Evolutionary conservation across 2,113 vertebrate genomes (phyloP).

Genomic region (Cranoglanis bouderius): DNA sequence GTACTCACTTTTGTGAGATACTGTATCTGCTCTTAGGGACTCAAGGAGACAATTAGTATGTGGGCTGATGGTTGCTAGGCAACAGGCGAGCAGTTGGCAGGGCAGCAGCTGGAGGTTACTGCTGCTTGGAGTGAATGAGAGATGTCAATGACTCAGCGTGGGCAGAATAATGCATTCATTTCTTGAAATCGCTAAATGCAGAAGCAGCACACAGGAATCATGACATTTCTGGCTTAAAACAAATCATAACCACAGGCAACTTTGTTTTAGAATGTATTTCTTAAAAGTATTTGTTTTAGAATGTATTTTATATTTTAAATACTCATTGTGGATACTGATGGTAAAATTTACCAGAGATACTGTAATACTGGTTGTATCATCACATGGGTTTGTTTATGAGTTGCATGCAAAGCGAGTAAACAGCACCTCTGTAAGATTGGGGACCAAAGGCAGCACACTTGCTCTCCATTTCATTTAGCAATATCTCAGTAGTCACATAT

Average conservation of each 20-base stretch:
- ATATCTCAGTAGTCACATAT: not conserved
- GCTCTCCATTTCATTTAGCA: not conserved
- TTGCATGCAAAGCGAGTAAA: not conserved
- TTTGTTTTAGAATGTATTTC: not conserved
- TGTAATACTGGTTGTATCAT: not conserved
- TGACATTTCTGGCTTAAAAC: not conserved
- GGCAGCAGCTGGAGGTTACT: conserved; percentile 51
- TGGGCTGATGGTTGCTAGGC: conserved; percentile 64
- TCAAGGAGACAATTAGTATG: conserved; percentile 53
- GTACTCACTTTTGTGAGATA: too few species aligned
- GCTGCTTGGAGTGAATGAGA: conserved; percentile 50
- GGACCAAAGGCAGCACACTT: not conserved
- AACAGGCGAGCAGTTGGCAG: conserved; percentile 49
- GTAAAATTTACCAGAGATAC: not conserved
- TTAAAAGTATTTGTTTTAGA: not conserved
- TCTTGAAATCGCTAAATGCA: conserved; percentile 38
- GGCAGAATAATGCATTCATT: conserved; percentile 51
- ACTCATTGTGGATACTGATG: not conserved
- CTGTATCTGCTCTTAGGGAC: conserved; percentile 43
- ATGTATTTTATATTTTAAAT: not conserved
- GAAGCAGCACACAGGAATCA: conserved; percentile 37
- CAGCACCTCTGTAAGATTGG: not conserved
- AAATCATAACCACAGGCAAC: not conserved
- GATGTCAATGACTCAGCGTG: conserved; percentile 48
- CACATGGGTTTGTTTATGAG: not conserved